Evolutionary conservation across 1,140 invertebrate species (phyloP).

Genomic region (Aphis gossypii): DNA sequence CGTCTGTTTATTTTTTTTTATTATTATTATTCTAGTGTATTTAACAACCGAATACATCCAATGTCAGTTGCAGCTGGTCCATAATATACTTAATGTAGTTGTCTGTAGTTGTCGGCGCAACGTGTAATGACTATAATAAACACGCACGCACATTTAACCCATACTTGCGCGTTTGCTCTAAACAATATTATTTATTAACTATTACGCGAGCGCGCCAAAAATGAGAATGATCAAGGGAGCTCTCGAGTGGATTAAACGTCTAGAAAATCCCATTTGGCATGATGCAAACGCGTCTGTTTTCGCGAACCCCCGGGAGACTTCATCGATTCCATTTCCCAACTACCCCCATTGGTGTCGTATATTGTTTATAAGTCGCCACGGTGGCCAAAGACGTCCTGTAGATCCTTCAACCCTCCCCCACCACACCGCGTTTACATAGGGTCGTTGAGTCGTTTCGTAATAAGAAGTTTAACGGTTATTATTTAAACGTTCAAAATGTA

Average conservation of each 20-base stretch:
- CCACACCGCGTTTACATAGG: background rate
- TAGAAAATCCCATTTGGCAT: constrained; percentile 10
- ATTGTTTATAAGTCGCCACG: background rate
- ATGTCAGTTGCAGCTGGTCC: no score
- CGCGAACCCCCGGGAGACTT: background rate
- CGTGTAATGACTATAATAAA: background rate
- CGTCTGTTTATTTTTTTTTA: background rate
- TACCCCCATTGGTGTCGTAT: background rate
- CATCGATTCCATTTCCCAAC: background rate
- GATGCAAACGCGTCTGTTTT: constrained; percentile 27
- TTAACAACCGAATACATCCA: no score
- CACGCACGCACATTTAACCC: background rate
- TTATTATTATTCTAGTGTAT: no score
- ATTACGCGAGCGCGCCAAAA: background rate
- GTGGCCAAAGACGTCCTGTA: background rate
- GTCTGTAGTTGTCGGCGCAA: background rate
- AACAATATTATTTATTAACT: background rate
- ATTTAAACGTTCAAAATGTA: background rate
- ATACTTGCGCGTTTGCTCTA: background rate
- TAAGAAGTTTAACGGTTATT: background rate
- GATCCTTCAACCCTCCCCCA: background rate
- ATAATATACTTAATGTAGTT: background rate
- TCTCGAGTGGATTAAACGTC: background rate
- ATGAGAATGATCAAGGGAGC: background rate
- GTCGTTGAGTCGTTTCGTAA: background rate